Conservation (phyloP, 2,113 vertebrate genomes). For the Chamaea fasciata region DNA sequence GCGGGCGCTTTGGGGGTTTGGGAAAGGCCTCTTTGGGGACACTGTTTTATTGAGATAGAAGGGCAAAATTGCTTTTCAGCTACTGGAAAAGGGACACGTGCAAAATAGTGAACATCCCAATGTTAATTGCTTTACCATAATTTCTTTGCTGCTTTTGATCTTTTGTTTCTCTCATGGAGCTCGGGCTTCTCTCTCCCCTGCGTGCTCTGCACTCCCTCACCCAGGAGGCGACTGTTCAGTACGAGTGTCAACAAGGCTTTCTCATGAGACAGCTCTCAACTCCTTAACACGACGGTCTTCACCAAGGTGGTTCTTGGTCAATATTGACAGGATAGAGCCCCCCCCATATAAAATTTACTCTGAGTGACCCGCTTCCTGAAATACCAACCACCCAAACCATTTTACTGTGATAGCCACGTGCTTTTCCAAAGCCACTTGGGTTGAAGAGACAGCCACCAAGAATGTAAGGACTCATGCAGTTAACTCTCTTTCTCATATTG, state of each 20-base stretch:
- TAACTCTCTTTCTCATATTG: not conserved
- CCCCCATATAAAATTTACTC: not conserved
- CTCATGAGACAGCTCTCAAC: not conserved
- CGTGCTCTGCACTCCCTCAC: not conserved
- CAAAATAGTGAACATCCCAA: not conserved
- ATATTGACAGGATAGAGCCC: not conserved
- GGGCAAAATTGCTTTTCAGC: not conserved
- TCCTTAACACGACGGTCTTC: not conserved
- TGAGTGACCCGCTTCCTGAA: not conserved
- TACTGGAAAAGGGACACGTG: not conserved
- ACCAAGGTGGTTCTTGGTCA: not conserved
- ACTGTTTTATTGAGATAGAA: not conserved
- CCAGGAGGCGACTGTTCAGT: rapidly evolving
- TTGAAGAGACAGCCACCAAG: not conserved
- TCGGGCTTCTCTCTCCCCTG: not conserved
- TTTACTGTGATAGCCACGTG: rapidly evolving
- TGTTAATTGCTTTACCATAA: not conserved
- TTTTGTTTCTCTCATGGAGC: not conserved
- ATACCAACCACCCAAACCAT: not conserved
- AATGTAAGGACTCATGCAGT: rapidly evolving
- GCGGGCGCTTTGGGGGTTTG: not conserved
- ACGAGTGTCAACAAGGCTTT: not conserved
- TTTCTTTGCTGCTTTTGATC: not conserved
- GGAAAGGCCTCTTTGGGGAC: not conserved
- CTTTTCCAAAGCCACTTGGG: not conserved